Percentiles rank a stretch among this genome's conserved stretches.
These are phyloP conservation scores for Ammodytes marinus DNA, from an alignment of 2,113 vertebrate genomes.

Conservation along the genomic window DNA sequence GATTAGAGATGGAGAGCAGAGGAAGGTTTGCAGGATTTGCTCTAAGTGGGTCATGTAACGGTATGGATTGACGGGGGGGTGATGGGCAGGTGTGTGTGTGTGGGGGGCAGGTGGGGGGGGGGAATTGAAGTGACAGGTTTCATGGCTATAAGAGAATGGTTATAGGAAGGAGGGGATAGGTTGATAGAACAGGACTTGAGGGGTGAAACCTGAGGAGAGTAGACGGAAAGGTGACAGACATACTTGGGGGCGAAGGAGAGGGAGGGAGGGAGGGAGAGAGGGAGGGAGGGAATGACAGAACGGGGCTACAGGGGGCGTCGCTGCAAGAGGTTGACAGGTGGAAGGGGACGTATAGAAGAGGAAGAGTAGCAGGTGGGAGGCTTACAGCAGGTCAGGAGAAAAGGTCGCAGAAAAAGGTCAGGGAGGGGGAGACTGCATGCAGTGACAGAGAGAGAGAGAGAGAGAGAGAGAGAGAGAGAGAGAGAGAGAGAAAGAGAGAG, in stretches of 20 bases:
- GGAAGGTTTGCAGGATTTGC: slow-evolving; percentile 22
- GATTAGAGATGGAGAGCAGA: slow-evolving; percentile 13
- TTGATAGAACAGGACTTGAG: slow-evolving; percentile 60
- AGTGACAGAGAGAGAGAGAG: slow-evolving; percentile 19
- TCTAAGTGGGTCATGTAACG: slow-evolving; percentile 65
- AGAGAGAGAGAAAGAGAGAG: background rate
- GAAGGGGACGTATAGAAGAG: slow-evolving; percentile 8
- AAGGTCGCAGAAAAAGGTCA: slow-evolving; percentile 60
- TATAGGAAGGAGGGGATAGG: slow-evolving; percentile 32
- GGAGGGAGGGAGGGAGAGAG: slow-evolving; percentile 31
- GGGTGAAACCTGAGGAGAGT: slow-evolving; percentile 40
- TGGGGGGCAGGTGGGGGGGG: background rate
- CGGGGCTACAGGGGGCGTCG: slow-evolving; percentile 45
- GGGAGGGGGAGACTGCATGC: slow-evolving; percentile 18
- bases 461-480: slow-evolving; percentile 1
- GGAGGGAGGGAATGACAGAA: slow-evolving; percentile 53
- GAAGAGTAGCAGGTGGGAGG: slow-evolving; percentile 58
- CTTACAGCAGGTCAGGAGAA: slow-evolving; percentile 56
- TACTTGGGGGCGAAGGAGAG: slow-evolving; percentile 56
- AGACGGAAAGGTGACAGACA: slow-evolving; percentile 66
- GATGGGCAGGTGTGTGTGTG: background rate
- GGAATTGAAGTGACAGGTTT: slow-evolving; percentile 61
- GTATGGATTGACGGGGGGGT: slow-evolving; percentile 47
- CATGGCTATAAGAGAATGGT: slow-evolving; percentile 27
- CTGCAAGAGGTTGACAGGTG: slow-evolving; percentile 15